These are phyloP conservation scores for Alectura lathami DNA, from an alignment of 2,113 vertebrate genomes.

Conservation along the genomic window DNA sequence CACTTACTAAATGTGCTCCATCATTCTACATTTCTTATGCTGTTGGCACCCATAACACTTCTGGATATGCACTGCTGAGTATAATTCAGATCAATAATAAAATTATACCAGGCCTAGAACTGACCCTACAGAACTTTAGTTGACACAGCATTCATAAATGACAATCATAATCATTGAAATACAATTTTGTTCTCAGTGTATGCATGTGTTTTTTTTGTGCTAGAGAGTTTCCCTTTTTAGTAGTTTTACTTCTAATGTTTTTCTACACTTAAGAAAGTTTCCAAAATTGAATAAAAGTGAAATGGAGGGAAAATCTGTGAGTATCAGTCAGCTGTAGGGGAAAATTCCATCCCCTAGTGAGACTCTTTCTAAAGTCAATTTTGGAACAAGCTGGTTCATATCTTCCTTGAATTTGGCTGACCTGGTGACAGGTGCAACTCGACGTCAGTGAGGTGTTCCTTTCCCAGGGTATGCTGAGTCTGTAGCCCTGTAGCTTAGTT, in stretches of 20 bases:
- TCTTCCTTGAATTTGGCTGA: background rate
- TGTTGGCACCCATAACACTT: background rate
- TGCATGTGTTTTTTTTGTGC: background rate
- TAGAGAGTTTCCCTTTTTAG: background rate
- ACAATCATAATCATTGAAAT: background rate
- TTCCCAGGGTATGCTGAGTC: background rate
- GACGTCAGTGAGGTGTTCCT: accelerated
- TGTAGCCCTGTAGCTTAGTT: background rate
- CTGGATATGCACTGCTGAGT: background rate
- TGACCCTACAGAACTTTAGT: background rate
- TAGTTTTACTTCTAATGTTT: background rate
- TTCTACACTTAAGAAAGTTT: background rate
- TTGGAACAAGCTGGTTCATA: background rate
- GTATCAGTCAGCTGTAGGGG: background rate
- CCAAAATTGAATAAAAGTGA: background rate
- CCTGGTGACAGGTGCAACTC: background rate
- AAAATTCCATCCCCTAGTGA: background rate
- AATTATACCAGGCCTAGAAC: background rate
- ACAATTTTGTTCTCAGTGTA: background rate
- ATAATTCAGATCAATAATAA: background rate
- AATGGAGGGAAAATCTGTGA: background rate
- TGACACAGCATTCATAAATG: background rate
- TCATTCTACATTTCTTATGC: background rate
- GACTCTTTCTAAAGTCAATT: background rate
- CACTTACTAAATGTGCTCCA: background rate